Evolutionary conservation across 2,888 invertebrate genomes (phyloP), one percentile per base, ranked within the genome.

Genomic region (Mythimna lalbum): DNA sequence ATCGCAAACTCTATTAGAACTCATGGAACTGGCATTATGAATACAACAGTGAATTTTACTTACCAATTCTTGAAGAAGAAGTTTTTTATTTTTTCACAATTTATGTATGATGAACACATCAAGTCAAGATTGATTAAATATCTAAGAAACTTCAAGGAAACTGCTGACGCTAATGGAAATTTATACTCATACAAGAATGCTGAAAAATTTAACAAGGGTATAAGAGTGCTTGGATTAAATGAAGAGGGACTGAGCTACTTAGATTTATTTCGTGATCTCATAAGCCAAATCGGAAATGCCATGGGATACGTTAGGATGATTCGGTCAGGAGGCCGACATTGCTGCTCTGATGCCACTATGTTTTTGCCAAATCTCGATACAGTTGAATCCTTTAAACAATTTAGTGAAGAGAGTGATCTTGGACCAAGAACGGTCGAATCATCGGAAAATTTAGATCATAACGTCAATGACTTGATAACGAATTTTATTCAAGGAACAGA

Each of bases 51-150:
- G 79, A 99, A 99, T 90, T 98, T 98, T 86, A 98, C 98, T 0
- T 99, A 99, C 93, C 99, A 99, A 93, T 99, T 99, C 93, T 95
- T 99, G 80, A 97, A 98, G 82, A 98, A 98, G 85, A 99, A 99
- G 92, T 98, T 99, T 88, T 98, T 98, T 86, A 98, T 98, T 1
- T 99, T 99, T 91, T 99, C 99, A 0, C 99, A 99, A 92, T 99
- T 99, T 91, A 97, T 99, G 93, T 99, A 98, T 90, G 99, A 99
- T 90, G 99, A 99, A 92, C 99, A 99, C 88, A 99, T 99, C 63
- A 99, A 99, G 92, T 99, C 99, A 0, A 97, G 99, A 69, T 96
- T 99, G 4, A 97, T 98, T 81, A 99, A 99, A 93, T 99, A 99
- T 91, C 96, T 98, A 76, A 97, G 98, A 82, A 97, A 97, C 89